Evolutionary conservation across 2,113 vertebrate genomes (phyloP).

Genomic region (Lontra canadensis): DNA sequence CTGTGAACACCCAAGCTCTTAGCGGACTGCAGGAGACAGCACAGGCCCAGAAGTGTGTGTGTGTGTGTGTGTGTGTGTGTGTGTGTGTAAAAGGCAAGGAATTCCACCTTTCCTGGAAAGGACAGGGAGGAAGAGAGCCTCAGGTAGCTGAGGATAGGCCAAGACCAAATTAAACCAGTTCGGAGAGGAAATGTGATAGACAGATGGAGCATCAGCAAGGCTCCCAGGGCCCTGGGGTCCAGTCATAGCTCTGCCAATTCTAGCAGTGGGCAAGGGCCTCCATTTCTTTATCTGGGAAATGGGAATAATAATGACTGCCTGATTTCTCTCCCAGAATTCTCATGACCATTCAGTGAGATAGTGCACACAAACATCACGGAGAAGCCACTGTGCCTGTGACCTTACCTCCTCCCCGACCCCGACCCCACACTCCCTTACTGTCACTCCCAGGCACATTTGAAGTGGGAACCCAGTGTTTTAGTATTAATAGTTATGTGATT

Average conservation of each 20-base stretch:
- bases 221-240: neutral
- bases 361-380: rapidly evolving
- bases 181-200: neutral
- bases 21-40: neutral
- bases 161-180: neutral
- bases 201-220: neutral
- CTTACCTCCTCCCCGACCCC: neutral
- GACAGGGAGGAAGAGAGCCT: neutral
- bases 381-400: neutral
- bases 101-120: slow-evolving; percentile 27
- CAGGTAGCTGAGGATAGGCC: neutral
- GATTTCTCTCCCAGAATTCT: neutral
- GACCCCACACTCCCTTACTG: neutral
- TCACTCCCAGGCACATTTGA: neutral
- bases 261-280: neutral
- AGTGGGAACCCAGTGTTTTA: neutral
- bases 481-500: neutral
- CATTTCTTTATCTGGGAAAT: neutral
- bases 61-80: too few species aligned
- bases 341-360: neutral
- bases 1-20: neutral
- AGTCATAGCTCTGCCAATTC: neutral
- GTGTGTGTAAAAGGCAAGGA: neutral
- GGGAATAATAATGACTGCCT: neutral
- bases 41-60: neutral